Percentiles rank a stretch among this genome's conserved stretches.
These are phyloP conservation scores for Sapayoa aenigma DNA, from an alignment of 2,113 vertebrate species.

Conservation along the genomic window DNA sequence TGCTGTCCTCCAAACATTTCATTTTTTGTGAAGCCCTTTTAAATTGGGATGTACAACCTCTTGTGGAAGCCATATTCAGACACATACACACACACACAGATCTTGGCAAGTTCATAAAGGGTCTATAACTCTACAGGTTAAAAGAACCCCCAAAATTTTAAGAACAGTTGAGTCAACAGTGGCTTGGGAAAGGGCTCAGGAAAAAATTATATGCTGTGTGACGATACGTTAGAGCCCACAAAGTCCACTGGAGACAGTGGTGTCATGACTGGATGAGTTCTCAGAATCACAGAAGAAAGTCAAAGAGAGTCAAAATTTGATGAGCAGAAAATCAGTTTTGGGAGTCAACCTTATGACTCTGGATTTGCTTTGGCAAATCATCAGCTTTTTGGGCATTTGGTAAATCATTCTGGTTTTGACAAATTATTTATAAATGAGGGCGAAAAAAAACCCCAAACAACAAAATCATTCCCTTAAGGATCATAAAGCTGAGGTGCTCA, in stretches of 20 bases:
- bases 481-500: not conserved
- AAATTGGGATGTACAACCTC: fast-evolving
- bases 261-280: not conserved
- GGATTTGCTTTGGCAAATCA: not conserved
- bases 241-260: not conserved
- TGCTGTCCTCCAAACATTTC: not conserved
- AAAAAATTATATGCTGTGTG: not conserved
- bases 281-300: not conserved
- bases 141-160: not conserved
- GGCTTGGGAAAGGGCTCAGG: not conserved
- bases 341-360: not conserved
- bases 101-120: not conserved
- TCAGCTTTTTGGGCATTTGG: not conserved
- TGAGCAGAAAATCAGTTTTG: not conserved
- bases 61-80: not conserved
- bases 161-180: not conserved
- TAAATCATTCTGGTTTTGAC: not conserved
- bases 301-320: not conserved
- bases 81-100: not conserved
- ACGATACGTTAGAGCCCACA: not conserved
- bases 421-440: not conserved
- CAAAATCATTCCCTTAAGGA: not conserved
- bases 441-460: not conserved
- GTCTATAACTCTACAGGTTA: not conserved
- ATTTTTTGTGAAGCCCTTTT: not conserved